phyloP scores from a whole-genome alignment of 2,113 vertebrate species.

The Climacteris rufus region DNA sequence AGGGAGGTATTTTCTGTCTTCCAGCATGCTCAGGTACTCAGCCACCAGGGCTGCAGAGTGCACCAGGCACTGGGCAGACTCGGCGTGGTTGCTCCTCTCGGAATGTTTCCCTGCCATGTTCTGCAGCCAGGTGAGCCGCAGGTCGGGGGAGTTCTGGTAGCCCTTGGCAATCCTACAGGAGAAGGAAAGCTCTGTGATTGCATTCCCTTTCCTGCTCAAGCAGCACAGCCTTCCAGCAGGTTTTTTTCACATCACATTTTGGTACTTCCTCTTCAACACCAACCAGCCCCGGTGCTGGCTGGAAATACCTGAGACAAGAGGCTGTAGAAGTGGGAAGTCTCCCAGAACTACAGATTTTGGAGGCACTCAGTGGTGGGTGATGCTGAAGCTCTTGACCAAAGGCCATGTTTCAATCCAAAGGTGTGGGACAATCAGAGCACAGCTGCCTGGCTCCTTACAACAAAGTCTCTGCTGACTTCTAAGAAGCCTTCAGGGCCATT shows the following conservation, averaged over 20 bases:
- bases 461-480: not conserved
- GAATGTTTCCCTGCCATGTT: slow-evolving; percentile 99
- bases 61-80: slow-evolving; percentile 95
- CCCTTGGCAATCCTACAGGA: slow-evolving; percentile 91
- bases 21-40: slow-evolving; percentile 97
- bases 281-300: not conserved
- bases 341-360: not conserved
- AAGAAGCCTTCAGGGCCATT: not conserved
- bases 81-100: slow-evolving; percentile 92
- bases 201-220: not conserved
- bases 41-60: slow-evolving; percentile 97
- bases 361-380: not conserved
- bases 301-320: not conserved
- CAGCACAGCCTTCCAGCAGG: not conserved
- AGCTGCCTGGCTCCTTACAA: not conserved
- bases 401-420: not conserved
- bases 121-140: slow-evolving; percentile 95
- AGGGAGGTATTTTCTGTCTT: slow-evolving; percentile 97
- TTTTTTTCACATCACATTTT: not conserved
- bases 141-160: slow-evolving; percentile 96
- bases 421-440: not conserved
- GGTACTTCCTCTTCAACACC: not conserved
- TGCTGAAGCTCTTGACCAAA: not conserved
- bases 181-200: not conserved
- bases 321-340: not conserved